Base-by-base conservation (phyloP, 2,888 invertebrate species). In the Gisinianus flammeolus region DNA sequence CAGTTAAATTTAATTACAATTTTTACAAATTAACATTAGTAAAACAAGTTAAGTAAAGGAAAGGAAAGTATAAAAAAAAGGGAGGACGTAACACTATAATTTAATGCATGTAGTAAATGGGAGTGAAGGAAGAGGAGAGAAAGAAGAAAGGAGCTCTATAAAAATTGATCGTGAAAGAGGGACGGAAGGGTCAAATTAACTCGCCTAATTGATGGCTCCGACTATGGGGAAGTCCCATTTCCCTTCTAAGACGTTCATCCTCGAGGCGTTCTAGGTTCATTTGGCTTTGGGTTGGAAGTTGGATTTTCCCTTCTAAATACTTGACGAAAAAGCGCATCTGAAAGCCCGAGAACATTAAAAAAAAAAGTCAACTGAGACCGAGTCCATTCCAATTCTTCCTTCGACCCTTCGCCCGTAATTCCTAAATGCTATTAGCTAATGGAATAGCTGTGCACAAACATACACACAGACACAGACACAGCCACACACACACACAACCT, bases 351-450 rank as follows among this genome's bases (percentile, higher is more conserved):
- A n/a, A 74, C 67, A 77, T 77, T 79, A 77, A 78, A 78, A n/a
- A n/a, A 79, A 78, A 81, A 81, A 79, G 79, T 77, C 78, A 79
- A 77, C 79, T 77, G 74, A 74, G 74, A 66, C 74, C n/a, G 58
- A 74, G 74, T 74, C 74, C 74, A 74, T 74, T 74, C 74, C 74
- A 66, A 74, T 74, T 74, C 74, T 64, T 74, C 74, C 68, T 58
- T 76, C 68, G 76, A 75, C 78, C 78, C 73, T 76, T 76, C 76
- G 76, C 76, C 75, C 78, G 76, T 81, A 81, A 81, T 81, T 81
- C 79, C 81, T 81, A 79, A 79, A 81, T 79, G 79, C 79, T 77
- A 79, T 81, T 81, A 81, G 81, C 81, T 81, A 81, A 81, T 81
- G 81, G 81, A 81, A 78, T 67, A 74, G 74, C 74, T 66, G 19